A percentile compares a stretch with the other conserved stretches of the same genome.
Evolutionary conservation across 2,113 vertebrate species (phyloP).

Genomic region (Cyphomyrus discorhynchus): DNA sequence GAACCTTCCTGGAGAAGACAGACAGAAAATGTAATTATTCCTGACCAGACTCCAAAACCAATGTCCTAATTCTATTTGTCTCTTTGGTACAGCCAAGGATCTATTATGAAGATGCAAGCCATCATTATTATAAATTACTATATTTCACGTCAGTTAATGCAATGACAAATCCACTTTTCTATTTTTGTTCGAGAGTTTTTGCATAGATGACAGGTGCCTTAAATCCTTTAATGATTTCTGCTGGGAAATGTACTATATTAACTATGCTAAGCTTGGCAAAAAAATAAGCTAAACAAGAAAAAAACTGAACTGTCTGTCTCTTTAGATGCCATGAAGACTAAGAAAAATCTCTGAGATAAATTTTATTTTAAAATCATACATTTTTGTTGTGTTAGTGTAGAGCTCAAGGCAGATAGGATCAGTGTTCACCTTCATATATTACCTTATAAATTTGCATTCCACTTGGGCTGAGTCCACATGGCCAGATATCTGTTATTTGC

Average conservation of each 20-base stretch:
- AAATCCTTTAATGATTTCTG: neutral
- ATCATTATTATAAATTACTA: neutral
- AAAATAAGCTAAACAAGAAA: neutral
- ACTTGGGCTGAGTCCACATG: neutral
- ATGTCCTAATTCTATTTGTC: conserved; percentile 22
- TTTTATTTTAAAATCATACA: neutral
- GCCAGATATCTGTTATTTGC: neutral
- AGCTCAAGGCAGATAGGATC: neutral
- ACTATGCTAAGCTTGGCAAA: neutral
- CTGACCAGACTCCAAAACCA: conserved; percentile 4
- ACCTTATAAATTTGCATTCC: neutral
- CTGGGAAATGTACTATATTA: neutral
- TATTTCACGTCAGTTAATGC: neutral
- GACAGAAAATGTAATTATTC: conserved; percentile 9
- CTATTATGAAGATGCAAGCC: conserved; percentile 10
- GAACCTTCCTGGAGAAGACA: conserved; percentile 4
- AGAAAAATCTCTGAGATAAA: neutral
- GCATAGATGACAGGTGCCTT: neutral
- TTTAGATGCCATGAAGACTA: neutral
- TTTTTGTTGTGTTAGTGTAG: neutral
- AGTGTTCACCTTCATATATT: neutral
- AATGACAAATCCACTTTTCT: neutral
- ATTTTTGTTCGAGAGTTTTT: neutral
- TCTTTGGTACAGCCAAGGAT: neutral
- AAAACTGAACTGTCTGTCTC: neutral